These are phyloP conservation scores for Xylophagus ater DNA, from an alignment of 2,888 invertebrate species.

Conservation along the genomic window DNA sequence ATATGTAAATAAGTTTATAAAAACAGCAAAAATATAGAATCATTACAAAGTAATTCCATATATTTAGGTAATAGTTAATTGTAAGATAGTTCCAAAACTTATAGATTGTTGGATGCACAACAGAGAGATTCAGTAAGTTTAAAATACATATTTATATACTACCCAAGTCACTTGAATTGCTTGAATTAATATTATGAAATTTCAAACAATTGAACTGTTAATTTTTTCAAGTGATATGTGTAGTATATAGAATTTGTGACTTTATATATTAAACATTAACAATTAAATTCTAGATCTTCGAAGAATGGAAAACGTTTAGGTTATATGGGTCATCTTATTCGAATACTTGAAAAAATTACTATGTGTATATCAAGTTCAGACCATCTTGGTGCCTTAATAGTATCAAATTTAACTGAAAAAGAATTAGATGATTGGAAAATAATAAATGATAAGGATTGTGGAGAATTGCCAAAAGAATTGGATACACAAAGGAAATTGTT, in stretches of 20 bases:
- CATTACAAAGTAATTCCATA: too few species aligned
- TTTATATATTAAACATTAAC: not conserved
- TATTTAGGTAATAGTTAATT: constrained; percentile 70
- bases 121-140: constrained; percentile 62
- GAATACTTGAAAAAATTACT: constrained; percentile 48
- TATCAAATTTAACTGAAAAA: constrained; percentile 43
- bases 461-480: constrained; percentile 31
- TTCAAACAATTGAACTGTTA: not conserved
- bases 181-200: not conserved
- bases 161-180: not conserved
- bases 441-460: constrained; percentile 29
- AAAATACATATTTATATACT: not conserved
- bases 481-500: constrained; percentile 31
- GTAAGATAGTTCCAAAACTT: constrained; percentile 66
- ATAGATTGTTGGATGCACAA: constrained; percentile 74
- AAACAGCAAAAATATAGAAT: too few species aligned
- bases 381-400: constrained; percentile 45
- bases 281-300: constrained; percentile 33
- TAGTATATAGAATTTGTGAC: not conserved
- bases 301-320: constrained; percentile 47
- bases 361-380: constrained; percentile 38
- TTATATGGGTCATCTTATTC: constrained; percentile 56
- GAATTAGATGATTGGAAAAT: constrained; percentile 42
- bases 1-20: constrained; percentile 47
- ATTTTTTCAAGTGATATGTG: not conserved